phyloP scores from a whole-genome alignment of 2,888 invertebrate genomes.

The Sphecodes monilicornis region DNA sequence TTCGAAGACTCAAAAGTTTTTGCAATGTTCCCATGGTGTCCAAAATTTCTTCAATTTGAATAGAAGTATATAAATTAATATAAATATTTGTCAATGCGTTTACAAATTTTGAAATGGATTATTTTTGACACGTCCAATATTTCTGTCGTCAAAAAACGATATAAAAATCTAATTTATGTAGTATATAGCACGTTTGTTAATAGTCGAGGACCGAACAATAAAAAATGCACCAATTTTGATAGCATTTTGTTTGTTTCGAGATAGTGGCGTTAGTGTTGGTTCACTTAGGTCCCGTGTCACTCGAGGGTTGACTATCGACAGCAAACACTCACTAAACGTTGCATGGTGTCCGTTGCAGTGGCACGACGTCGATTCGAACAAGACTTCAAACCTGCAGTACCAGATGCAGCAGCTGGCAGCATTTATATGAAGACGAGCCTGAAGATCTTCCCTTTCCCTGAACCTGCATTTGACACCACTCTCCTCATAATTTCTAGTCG shows the following conservation, averaged over 20 bases:
- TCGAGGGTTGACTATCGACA: slow-evolving; percentile 17
- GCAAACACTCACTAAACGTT: slow-evolving; percentile 80
- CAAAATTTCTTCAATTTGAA: not conserved
- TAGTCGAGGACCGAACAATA: not conserved
- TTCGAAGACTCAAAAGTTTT: not conserved
- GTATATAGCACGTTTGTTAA: not conserved
- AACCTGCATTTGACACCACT: slow-evolving; percentile 71
- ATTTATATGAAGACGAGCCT: slow-evolving; percentile 82
- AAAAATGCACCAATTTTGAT: not conserved
- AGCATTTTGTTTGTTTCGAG: not conserved
- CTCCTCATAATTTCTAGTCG: slow-evolving; percentile 59
- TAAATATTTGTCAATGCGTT: not conserved
- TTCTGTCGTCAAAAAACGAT: not conserved
- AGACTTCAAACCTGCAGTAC: slow-evolving; percentile 79
- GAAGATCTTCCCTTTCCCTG: slow-evolving; percentile 79
- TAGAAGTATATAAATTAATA: not conserved
- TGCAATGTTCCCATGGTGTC: no score
- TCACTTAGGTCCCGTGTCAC: slow-evolving; percentile 29
- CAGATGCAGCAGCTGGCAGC: slow-evolving; percentile 74
- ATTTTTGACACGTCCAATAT: not conserved
- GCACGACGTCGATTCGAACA: slow-evolving; percentile 76
- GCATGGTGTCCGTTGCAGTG: slow-evolving; percentile 74
- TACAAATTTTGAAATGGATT: not conserved
- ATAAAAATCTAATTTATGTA: not conserved
- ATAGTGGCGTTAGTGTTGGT: not conserved